These are phyloP conservation scores for Dicaeum eximium DNA, from an alignment of 2,113 vertebrate species.

Conservation along the genomic window DNA sequence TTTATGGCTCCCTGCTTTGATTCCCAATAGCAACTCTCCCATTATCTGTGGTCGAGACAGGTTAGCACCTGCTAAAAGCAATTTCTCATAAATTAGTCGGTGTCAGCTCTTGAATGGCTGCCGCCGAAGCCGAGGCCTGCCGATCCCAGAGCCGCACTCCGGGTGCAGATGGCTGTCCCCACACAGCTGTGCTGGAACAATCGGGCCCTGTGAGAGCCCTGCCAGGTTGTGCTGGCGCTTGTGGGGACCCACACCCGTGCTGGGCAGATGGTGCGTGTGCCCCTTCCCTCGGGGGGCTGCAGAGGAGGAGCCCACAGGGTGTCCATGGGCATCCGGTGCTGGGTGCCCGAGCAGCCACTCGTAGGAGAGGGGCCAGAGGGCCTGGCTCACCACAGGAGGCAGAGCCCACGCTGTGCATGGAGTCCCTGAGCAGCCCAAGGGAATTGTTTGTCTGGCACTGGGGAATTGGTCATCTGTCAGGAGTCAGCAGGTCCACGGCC, in stretches of 20 bases:
- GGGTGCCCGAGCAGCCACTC: accelerated
- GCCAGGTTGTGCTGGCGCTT: background rate
- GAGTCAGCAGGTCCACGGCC: background rate
- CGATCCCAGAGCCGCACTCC: background rate
- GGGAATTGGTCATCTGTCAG: background rate
- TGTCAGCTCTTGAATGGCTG: constrained; percentile 57
- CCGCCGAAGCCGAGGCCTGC: background rate
- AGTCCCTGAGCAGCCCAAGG: background rate
- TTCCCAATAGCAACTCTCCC: constrained; percentile 45
- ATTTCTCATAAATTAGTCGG: constrained; percentile 71
- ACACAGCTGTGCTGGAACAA: constrained; percentile 57
- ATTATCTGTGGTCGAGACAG: constrained; percentile 68
- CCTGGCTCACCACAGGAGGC: background rate
- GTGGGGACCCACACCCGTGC: constrained; percentile 57
- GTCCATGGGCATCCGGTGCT: background rate
- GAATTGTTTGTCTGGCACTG: background rate
- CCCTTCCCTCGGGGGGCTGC: background rate
- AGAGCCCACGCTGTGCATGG: background rate
- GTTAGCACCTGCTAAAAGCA: constrained; percentile 78
- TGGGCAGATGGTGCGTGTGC: constrained; percentile 45
- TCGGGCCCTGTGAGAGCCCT: constrained; percentile 56
- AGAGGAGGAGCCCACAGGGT: background rate
- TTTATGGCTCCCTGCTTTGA: constrained; percentile 43
- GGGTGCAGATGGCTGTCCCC: constrained; percentile 55
- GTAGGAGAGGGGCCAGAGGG: background rate